Evolutionary conservation across 37 sponge, comb jelly and placozoan genomes (phyloP).

Genomic region (Beroe forskalii): DNA sequence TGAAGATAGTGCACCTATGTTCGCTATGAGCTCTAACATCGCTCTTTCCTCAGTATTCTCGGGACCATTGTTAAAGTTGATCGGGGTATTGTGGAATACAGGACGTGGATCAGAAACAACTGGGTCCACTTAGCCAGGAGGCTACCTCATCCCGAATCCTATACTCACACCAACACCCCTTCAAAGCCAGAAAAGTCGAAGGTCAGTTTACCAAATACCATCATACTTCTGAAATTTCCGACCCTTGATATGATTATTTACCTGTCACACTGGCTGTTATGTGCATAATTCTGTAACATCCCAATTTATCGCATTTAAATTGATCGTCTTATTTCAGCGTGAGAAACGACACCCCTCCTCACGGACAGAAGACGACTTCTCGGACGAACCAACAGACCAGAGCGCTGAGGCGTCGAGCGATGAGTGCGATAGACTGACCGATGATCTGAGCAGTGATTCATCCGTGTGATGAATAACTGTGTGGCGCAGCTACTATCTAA

Average conservation of each 20-base stretch:
- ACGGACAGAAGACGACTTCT: background rate
- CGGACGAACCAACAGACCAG: background rate
- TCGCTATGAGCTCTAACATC: too few species aligned
- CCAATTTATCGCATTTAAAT: too few species aligned
- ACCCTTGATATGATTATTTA: background rate
- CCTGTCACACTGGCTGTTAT: too few species aligned
- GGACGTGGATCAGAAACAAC: constrained; percentile 28
- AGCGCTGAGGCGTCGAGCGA: constrained; percentile 38
- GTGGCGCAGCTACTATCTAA: background rate
- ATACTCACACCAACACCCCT: background rate
- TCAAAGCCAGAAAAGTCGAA: background rate
- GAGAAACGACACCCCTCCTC: background rate
- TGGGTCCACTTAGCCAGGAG: background rate
- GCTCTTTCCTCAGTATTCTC: background rate
- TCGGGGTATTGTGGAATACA: constrained; percentile 25
- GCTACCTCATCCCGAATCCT: constrained; percentile 23
- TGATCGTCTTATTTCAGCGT: background rate
- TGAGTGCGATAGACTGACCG: constrained; percentile 11
- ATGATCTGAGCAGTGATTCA: constrained; percentile 24
- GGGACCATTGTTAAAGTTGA: constrained; percentile 31
- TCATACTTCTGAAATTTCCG: background rate
- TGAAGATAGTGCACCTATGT: too few species aligned
- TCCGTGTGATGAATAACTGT: constrained; percentile 37
- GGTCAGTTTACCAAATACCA: too few species aligned
- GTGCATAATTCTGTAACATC: too few species aligned